phyloP scores from a whole-genome alignment of 2,888 invertebrate species.

The Synergus laeviventris region DNA sequence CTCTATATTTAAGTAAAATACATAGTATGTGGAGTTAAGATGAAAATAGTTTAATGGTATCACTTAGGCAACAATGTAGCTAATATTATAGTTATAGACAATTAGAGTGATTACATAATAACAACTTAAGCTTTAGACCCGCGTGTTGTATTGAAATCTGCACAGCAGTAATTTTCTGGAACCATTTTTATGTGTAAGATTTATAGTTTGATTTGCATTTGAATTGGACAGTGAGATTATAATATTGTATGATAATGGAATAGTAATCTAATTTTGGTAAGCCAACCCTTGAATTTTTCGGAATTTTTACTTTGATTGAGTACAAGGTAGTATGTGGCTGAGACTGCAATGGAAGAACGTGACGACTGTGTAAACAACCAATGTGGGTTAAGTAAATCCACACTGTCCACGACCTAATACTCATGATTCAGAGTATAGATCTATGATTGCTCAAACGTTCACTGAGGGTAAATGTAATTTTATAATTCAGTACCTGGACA shows the following conservation, averaged over 20 bases:
- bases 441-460: constrained; percentile 21
- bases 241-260: not conserved
- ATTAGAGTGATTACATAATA: not conserved
- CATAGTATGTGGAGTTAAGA: not conserved
- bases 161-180: not conserved
- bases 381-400: constrained; percentile 64
- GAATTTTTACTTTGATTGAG: not conserved
- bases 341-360: not conserved
- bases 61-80: not conserved
- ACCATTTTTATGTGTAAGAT: too few relatives aligned
- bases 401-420: constrained; percentile 52
- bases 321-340: not conserved
- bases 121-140: not conserved
- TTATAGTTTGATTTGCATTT: too few relatives aligned
- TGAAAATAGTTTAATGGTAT: not conserved
- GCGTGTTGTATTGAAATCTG: not conserved
- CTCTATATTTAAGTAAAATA: not conserved
- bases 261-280: not conserved
- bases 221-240: too few relatives aligned
- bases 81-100: not conserved
- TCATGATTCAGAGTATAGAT: constrained; percentile 31
- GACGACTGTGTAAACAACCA: constrained; percentile 27
- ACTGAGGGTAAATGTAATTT: constrained; percentile 13
- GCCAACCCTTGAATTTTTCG: not conserved
- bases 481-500: not conserved